Evolutionary conservation across 1,140 invertebrate species (phyloP).

Genomic region (Philotrypesis tridentata): DNA sequence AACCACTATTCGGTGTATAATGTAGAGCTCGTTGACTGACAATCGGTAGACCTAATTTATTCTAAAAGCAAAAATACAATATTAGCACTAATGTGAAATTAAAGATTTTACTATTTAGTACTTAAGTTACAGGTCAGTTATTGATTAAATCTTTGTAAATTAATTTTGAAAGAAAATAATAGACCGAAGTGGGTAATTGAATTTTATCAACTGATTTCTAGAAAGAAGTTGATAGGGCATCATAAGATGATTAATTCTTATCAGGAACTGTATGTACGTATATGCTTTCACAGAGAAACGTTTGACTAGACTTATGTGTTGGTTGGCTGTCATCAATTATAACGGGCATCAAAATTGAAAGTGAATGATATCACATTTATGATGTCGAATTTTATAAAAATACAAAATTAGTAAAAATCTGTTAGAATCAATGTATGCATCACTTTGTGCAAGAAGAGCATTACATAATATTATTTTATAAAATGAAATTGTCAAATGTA

Average conservation of each 20-base stretch:
- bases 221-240: constrained; percentile 38
- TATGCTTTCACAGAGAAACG: background rate
- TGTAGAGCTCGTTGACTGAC: constrained; percentile 64
- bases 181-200: background rate
- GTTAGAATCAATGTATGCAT: background rate
- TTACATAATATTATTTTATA: constrained; percentile 10
- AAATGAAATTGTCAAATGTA: background rate
- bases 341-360: background rate
- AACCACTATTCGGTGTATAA: constrained; percentile 62
- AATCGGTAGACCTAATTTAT: constrained; percentile 65
- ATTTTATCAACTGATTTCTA: background rate
- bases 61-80: constrained; percentile 59
- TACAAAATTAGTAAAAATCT: background rate
- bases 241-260: constrained; percentile 44
- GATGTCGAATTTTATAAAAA: background rate
- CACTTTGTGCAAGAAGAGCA: background rate
- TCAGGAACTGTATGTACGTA: constrained; percentile 2
- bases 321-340: background rate
- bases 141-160: background rate
- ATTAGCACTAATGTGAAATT: background rate
- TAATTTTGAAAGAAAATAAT: background rate
- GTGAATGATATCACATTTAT: background rate
- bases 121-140: background rate
- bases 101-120: background rate
- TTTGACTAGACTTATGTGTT: background rate